Conservation (phyloP, 23 tunicate species). For the Ascidia mentula region DNA sequence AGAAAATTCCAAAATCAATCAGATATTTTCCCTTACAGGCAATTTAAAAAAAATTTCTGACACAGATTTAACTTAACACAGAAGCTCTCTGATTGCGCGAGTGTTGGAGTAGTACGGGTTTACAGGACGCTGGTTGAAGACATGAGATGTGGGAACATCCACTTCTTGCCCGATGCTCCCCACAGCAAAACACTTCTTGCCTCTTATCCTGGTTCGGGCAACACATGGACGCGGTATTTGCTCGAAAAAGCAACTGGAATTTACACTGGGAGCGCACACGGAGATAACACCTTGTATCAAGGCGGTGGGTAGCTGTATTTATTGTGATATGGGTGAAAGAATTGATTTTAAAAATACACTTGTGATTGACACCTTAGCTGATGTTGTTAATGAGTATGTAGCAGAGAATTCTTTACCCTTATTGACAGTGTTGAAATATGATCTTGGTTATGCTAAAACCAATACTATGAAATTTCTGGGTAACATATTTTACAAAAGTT, state of each 20-base stretch:
- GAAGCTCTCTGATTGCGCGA: not conserved
- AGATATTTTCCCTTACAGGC: too few relatives aligned
- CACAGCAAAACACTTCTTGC: not conserved
- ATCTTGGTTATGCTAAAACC: too few relatives aligned
- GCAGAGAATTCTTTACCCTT: too few relatives aligned
- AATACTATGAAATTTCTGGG: too few relatives aligned
- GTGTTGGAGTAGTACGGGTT: not conserved
- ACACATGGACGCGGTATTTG: conserved; percentile 7
- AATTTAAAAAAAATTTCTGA: too few relatives aligned
- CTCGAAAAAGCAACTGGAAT: conserved; percentile 14
- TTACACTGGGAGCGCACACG: not conserved
- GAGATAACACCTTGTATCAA: not conserved
- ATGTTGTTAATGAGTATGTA: too few relatives aligned
- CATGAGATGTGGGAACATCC: not conserved
- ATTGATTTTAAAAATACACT: too few relatives aligned
- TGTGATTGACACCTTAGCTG: too few relatives aligned
- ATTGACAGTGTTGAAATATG: too few relatives aligned
- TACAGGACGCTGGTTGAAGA: not conserved
- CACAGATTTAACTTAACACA: not conserved
- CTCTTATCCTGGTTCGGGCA: conserved; percentile 13
- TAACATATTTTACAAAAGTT: too few relatives aligned
- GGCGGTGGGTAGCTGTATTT: not conserved
- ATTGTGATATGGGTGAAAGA: too few relatives aligned
- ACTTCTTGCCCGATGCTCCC: not conserved
- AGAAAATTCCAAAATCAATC: too few relatives aligned